Conservation (phyloP, 1,140 invertebrate genomes). For the Conus betulinus region DNA sequence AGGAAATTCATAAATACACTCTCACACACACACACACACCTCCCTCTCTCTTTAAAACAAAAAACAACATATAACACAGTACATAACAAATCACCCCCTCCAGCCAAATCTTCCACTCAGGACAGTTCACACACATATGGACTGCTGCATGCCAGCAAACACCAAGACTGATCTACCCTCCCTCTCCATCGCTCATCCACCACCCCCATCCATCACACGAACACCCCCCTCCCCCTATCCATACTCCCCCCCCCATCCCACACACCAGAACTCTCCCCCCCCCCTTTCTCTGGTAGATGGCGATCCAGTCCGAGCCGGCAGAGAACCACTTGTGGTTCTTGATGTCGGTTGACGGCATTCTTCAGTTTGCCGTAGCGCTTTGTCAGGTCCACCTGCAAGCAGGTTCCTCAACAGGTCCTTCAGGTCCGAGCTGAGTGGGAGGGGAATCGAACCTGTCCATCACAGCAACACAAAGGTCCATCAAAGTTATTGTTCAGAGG, state of each 20-base stretch:
- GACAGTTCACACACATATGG: too few species aligned
- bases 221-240: neutral
- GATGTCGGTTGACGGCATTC: slow-evolving; percentile 99
- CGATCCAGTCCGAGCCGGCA: slow-evolving; percentile 99
- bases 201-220: neutral
- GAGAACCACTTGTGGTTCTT: slow-evolving; percentile 99
- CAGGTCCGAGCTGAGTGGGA: slow-evolving; percentile 85
- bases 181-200: neutral
- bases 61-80: too few species aligned
- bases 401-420: slow-evolving; percentile 98
- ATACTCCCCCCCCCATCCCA: neutral
- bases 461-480: too few species aligned
- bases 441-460: slow-evolving; percentile 83
- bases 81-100: too few species aligned
- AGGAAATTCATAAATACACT: too few species aligned
- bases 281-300: slow-evolving; percentile 98
- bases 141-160: too few species aligned
- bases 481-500: too few species aligned
- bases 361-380: slow-evolving; percentile 99
- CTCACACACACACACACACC: too few species aligned
- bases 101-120: too few species aligned
- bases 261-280: neutral
- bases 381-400: slow-evolving; percentile 97
- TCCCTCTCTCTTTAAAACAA: too few species aligned
- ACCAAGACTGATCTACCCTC: neutral